Evolutionary conservation across 2,888 invertebrate genomes (phyloP), one percentile per base, ranked within the genome.

Genomic region (Leptogaster cylindrica): DNA sequence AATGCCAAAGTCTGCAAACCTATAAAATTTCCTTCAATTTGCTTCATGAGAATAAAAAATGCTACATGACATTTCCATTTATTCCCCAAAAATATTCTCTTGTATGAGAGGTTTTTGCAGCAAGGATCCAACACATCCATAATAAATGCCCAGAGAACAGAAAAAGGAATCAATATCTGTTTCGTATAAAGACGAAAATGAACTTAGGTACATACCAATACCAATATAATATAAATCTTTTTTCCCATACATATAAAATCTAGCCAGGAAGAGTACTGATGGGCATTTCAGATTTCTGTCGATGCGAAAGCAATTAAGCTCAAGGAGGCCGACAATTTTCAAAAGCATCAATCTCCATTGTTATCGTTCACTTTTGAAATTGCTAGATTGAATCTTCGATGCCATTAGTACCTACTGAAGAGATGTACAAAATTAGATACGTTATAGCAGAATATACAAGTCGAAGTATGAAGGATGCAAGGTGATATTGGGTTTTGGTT

Each of bases 341-440:
- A 28, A 16, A 44, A 61, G 61, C 44, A 61, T 61, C 61, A 39
- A 61, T 61, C 61, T 61, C 61, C 23, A 61, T 61, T 61, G 61
- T 61, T 44, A 61, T 61, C 61, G 44, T 61, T 44, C 61, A 61
- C n/a, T n/a, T 44, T 61, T 44, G 61, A 61, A 44, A 61, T 61
- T 61, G 61, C 61, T 20, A 61, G 61, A 61, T 61, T 61, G 61
- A 61, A 61, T 61, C 61, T 44, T 44, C 18, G 61, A 61, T 44
- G 44, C 61, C 44, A 61, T 61, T 61, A 61, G 61, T 61, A 31
- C 28, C 27, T 61, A 10, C 28, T 61, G 61, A 28, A 61, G 41
- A 41, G 61, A 61, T 44, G 61, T 61, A 61, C 61, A 61, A 61
- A n/a, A 61, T 61, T 61, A 61, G 61, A 44, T 61, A 61, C 27